A percentile compares a stretch with the other conserved stretches of the same genome.
phyloP scores from a whole-genome alignment of 37 sponge, comb jelly and placozoan species.

The Halichondria panicea region DNA sequence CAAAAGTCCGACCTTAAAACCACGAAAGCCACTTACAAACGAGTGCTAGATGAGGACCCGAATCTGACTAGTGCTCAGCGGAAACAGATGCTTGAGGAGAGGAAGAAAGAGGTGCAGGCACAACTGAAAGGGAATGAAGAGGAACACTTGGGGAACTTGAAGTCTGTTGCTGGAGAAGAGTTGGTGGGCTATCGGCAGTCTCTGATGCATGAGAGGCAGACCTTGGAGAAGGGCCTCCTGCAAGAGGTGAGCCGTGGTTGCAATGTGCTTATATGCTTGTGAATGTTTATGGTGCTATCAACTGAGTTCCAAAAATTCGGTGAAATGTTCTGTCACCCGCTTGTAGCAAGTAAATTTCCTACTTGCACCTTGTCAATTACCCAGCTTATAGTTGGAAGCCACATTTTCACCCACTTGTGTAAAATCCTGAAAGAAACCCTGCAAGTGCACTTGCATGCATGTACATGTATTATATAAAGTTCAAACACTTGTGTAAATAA shows the following conservation, averaged over 20 bases:
- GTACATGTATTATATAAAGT: too few species aligned
- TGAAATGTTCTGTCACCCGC: too few species aligned
- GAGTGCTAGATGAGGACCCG: conserved; percentile 69
- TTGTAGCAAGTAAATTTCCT: too few species aligned
- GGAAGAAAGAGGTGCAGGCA: conserved; percentile 65
- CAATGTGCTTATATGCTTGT: too few species aligned
- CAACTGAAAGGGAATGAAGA: conserved; percentile 74
- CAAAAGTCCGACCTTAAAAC: conserved; percentile 85
- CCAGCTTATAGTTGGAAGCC: too few species aligned
- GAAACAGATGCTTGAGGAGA: conserved; percentile 67
- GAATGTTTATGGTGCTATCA: too few species aligned
- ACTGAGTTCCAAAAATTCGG: too few species aligned
- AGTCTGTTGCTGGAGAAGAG: conserved; percentile 65
- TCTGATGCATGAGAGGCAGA: conserved; percentile 73
- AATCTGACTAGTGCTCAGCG: conserved; percentile 44
- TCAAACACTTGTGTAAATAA: neutral
- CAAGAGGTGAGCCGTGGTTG: conserved; percentile 85
- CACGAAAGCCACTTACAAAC: conserved; percentile 76
- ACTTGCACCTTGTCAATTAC: too few species aligned
- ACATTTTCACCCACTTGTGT: too few species aligned
- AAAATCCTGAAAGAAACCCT: too few species aligned
- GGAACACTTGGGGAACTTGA: conserved; percentile 70
- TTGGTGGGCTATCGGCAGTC: conserved; percentile 70
- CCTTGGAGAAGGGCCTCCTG: conserved; percentile 75
- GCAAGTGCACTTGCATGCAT: too few species aligned